Base-by-base conservation (phyloP, 2,888 invertebrate genomes). In the Mimumesa dahlbomi region DNA sequence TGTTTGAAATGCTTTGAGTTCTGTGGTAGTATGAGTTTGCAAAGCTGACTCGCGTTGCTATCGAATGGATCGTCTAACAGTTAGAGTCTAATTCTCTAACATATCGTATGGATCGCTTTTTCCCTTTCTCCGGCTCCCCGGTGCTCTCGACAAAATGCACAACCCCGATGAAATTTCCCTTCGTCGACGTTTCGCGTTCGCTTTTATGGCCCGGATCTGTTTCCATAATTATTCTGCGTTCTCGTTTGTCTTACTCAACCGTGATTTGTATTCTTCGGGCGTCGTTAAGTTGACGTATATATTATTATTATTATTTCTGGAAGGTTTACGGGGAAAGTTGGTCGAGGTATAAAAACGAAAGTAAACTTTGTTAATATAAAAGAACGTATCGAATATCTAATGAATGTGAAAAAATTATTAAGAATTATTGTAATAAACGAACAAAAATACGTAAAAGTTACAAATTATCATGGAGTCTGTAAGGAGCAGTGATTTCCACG, bases 151-250 rank as follows among this genome's bases (percentile, higher is more conserved):
- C 52, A 29, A 54, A n/a, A 31, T 18, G 48, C n/a, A 13, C 49
- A 19, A 18, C 42, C 25, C 42, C 36, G 11, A 69, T 52, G 43
- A 46, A 52, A 57, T 52, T 18, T 65, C 38, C 7, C 22, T 40
- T 52, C 14, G 7, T 9, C 25, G 9, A 36, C 36, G 25, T 61
- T 43, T 14, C 52, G 18, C 22, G 50, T 54, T 53, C 72, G 63
- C 49, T 38, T 53, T 61, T 53, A 25, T 16, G 22, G 11, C 22
- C 29, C 50, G 40, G 22, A 45, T 54, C 52, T 48, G 40, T 53
- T 45, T 49, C 50, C 48, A 54, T 38, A 68, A 71, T 71, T 71
- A 68, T 54, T 34, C 18, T 16, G 18, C 19, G 50, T 46, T 18
- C 56, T 36, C 58, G 45, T 63, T 59, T 42, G 61, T 63, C 45